These are phyloP conservation scores for Mustela nigripes DNA, from an alignment of 2,113 vertebrate species.

Conservation along the genomic window DNA sequence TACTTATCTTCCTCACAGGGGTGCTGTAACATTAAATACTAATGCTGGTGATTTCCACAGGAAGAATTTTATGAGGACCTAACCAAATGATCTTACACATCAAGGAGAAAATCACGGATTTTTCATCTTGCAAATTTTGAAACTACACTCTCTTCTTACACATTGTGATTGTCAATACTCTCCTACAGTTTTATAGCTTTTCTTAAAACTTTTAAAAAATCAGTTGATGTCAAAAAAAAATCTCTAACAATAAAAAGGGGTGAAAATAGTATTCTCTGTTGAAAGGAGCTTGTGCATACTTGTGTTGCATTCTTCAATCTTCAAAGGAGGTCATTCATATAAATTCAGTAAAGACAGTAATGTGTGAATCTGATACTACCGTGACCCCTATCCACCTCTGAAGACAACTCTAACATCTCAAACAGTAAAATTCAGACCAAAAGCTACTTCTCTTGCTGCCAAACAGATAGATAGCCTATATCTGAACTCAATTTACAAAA, in stretches of 20 bases:
- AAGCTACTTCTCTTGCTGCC: conserved; percentile 88
- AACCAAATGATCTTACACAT: conserved; percentile 57
- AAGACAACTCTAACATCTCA: conserved; percentile 89
- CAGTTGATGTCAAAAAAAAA: conserved; percentile 77
- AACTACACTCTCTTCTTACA: neutral
- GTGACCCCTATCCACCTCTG: conserved; percentile 88
- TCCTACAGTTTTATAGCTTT: conserved; percentile 1
- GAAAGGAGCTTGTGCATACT: conserved; percentile 83
- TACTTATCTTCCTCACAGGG: conserved; percentile 70
- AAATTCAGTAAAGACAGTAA: conserved; percentile 92
- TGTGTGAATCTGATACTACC: conserved; percentile 89
- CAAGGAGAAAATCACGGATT: conserved; percentile 39
- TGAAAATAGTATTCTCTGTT: conserved; percentile 82
- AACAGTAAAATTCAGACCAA: conserved; percentile 90
- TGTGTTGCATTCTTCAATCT: conserved; percentile 87
- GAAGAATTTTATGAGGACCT: conserved; percentile 57
- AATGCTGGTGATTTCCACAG: conserved; percentile 45
- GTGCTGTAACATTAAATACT: conserved; percentile 58
- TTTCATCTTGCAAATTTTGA: conserved; percentile 46
- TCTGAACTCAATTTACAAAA: conserved; percentile 92
- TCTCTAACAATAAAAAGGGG: conserved; percentile 77
- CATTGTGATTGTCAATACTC: conserved; percentile 9
- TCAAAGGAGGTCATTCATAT: conserved; percentile 91
- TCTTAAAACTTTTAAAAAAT: conserved; percentile 48
- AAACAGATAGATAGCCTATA: conserved; percentile 91